Percentiles rank a stretch among this genome's conserved stretches.
Evolutionary conservation across 2,888 invertebrate genomes (phyloP).

Genomic region (Lasioglossum malachurum): DNA sequence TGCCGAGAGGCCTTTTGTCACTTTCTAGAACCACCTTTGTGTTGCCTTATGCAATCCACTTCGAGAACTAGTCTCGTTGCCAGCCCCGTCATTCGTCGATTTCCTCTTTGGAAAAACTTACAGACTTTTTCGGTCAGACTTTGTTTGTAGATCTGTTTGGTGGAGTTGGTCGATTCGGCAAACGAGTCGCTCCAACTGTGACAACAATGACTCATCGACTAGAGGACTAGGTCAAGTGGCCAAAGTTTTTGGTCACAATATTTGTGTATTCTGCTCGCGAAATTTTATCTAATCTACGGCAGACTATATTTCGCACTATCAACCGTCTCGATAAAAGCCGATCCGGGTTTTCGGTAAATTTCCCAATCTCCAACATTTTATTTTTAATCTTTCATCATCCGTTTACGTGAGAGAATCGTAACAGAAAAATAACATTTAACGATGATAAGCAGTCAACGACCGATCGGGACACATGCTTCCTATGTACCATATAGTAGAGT

Average conservation of each 20-base stretch:
- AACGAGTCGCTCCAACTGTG: not conserved
- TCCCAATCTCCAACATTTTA: not conserved
- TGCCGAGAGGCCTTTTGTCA: conserved; percentile 46
- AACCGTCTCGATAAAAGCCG: not conserved
- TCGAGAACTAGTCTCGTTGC: not conserved
- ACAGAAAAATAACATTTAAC: not conserved
- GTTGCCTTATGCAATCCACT: conserved; percentile 15
- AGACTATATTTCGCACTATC: not conserved
- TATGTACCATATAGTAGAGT: too few species aligned
- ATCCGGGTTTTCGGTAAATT: not conserved
- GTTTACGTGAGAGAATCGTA: not conserved
- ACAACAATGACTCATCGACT: not conserved
- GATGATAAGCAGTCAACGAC: not conserved
- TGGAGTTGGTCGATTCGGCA: not conserved
- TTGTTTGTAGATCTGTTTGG: not conserved
- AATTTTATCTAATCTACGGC: not conserved
- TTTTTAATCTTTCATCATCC: not conserved
- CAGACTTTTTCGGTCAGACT: not conserved
- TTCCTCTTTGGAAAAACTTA: not conserved
- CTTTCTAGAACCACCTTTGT: conserved; percentile 32
- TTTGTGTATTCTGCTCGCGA: not conserved
- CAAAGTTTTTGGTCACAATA: not conserved
- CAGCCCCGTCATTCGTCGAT: not conserved
- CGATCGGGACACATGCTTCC: not conserved
- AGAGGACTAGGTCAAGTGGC: not conserved